A percentile compares a stretch with the other conserved stretches of the same genome.
phyloP scores from a whole-genome alignment of 92 coral and sea anemone species.

The Umimayanthus kanabou region DNA sequence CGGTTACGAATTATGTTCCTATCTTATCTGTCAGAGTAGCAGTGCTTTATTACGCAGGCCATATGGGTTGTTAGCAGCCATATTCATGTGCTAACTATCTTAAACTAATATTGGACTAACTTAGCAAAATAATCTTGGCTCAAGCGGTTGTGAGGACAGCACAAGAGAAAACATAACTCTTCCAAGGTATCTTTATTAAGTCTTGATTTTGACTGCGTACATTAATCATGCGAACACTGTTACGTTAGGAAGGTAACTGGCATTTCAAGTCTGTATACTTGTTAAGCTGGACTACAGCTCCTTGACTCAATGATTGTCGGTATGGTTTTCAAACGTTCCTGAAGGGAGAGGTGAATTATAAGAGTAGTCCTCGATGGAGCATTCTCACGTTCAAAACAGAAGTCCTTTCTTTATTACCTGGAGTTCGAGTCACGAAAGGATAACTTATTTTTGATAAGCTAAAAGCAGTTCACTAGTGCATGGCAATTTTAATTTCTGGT shows the following conservation, averaged over 20 bases:
- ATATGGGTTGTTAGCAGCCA: not conserved
- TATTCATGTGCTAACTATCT: not conserved
- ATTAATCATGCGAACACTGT: constrained; percentile 11
- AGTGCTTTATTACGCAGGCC: not conserved
- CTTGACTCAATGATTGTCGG: not conserved
- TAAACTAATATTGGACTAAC: not conserved
- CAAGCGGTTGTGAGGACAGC: not conserved
- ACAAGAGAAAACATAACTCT: not conserved
- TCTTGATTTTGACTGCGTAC: not conserved
- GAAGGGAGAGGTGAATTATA: not conserved
- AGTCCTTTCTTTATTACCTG: not conserved
- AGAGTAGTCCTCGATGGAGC: not conserved
- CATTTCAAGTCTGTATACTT: not conserved
- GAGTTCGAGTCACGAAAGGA: not conserved
- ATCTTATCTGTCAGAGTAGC: not conserved
- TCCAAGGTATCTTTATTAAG: constrained; percentile 11
- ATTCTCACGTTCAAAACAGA: not conserved
- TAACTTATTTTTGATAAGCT: not conserved
- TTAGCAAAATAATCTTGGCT: not conserved
- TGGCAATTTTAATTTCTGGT: not conserved
- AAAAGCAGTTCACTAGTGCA: not conserved
- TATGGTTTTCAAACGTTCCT: not conserved
- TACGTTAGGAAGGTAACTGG: not conserved
- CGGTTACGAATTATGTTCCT: not conserved
- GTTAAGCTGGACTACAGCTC: not conserved